Percentiles rank a stretch among this genome's conserved stretches.
Conservation (phyloP, 2,888 invertebrate genomes). For the Tachina fera region DNA sequence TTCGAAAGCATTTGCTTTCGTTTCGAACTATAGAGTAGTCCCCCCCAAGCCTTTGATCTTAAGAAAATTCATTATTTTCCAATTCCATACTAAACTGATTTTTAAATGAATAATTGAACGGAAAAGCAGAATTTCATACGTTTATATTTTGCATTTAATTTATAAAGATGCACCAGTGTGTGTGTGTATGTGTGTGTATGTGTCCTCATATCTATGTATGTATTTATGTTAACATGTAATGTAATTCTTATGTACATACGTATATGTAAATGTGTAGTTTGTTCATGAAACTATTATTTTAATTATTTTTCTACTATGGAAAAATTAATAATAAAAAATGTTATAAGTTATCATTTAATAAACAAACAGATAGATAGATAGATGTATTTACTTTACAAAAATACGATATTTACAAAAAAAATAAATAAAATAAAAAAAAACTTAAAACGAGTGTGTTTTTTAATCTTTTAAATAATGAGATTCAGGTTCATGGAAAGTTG, state of each 20-base stretch:
- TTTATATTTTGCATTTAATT: too few species aligned
- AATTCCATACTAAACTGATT: too few species aligned
- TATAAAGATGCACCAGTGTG: too few species aligned
- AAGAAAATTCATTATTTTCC: too few species aligned
- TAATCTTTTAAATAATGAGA: not conserved
- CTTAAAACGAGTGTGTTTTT: constrained; percentile 5
- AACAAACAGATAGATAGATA: not conserved
- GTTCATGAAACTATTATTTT: constrained; percentile 35
- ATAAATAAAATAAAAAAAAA: constrained; percentile 32
- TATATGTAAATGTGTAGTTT: constrained; percentile 31
- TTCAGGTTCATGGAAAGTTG: too few species aligned
- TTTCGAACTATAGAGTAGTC: too few species aligned
- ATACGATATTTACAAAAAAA: constrained; percentile 50
- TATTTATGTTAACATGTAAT: not conserved
- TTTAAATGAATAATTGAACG: too few species aligned
- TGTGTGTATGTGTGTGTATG: constrained; percentile 14
- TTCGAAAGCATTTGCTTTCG: too few species aligned
- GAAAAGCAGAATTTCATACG: too few species aligned
- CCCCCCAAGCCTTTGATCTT: too few species aligned
- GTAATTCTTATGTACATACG: constrained; percentile 11
- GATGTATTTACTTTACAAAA: constrained; percentile 46
- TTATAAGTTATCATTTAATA: constrained; percentile 36
- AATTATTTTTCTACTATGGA: constrained; percentile 1
- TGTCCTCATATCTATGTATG: not conserved
- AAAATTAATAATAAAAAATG: constrained; percentile 22